Conservation (phyloP, 2,888 invertebrate genomes). For the Chalcis sispes region DNA sequence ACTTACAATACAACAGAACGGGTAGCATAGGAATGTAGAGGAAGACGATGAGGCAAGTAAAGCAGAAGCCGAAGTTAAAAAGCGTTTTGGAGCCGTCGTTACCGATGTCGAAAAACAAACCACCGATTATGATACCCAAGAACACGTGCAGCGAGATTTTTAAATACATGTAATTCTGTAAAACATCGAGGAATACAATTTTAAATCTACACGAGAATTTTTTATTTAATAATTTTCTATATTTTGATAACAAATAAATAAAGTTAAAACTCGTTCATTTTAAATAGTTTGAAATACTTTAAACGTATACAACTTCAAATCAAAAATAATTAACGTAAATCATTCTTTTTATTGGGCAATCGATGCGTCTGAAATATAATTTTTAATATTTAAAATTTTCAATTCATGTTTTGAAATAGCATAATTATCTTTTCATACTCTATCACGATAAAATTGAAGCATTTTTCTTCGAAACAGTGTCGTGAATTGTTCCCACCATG, state of each 20-base stretch:
- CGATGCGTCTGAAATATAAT: not conserved
- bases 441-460: conserved; percentile 86
- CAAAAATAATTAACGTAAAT: no score
- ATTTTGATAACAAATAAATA: no score
- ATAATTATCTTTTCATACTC: conserved; percentile 75
- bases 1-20: conserved; percentile 86
- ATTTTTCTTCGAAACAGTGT: conserved; percentile 84
- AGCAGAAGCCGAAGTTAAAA: conserved; percentile 91
- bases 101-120: conserved; percentile 85
- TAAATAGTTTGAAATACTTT: no score
- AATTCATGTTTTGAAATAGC: not conserved
- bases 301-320: no score
- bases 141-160: conserved; percentile 83
- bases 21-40: conserved; percentile 91
- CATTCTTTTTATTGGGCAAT: no score
- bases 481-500: conserved; percentile 82
- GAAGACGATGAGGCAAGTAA: conserved; percentile 87
- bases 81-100: conserved; percentile 88
- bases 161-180: conserved; percentile 84
- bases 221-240: no score
- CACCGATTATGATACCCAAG: conserved; percentile 83
- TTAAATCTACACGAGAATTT: no score
- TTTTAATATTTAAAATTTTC: not conserved
- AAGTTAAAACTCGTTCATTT: no score
- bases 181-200: not conserved